Evolutionary conservation across 2,888 invertebrate genomes (phyloP).

Genomic region (Noctua comes): DNA sequence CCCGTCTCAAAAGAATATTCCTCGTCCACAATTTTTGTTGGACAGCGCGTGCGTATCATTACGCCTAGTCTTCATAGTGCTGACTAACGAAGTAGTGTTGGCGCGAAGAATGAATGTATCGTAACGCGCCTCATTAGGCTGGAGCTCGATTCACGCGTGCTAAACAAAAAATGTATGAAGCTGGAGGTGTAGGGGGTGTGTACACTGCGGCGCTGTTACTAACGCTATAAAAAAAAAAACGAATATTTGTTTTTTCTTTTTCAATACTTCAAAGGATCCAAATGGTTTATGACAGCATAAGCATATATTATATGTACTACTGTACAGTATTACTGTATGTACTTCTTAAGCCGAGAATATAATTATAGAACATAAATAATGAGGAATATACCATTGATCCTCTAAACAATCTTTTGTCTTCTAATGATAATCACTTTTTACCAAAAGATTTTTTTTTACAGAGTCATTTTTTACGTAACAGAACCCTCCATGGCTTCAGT

Average conservation of each 20-base stretch:
- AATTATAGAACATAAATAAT: not conserved
- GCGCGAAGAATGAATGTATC: slow-evolving; percentile 78
- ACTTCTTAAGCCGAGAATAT: not conserved
- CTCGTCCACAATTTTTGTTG: slow-evolving; percentile 42
- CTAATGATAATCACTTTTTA: not conserved
- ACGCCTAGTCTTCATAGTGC: slow-evolving; percentile 75
- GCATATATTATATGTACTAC: not conserved
- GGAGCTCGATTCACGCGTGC: slow-evolving; percentile 73
- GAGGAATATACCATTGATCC: not conserved
- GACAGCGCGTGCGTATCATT: slow-evolving; percentile 72
- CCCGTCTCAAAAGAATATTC: slow-evolving; percentile 39
- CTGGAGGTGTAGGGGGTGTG: slow-evolving; percentile 29
- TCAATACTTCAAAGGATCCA: not conserved
- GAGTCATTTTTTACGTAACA: not conserved
- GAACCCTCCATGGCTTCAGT: not conserved
- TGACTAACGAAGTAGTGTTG: slow-evolving; percentile 79
- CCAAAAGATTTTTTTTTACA: not conserved
- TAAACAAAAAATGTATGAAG: slow-evolving; percentile 64
- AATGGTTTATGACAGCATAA: not conserved
- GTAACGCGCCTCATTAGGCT: slow-evolving; percentile 81
- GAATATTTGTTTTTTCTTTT: not conserved
- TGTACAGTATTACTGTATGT: not conserved
- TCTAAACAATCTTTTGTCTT: not conserved
- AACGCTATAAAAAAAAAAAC: not conserved
- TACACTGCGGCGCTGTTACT: slow-evolving; percentile 28